phyloP scores from a whole-genome alignment of 2,888 invertebrate genomes.

The Nymphalis c-album region DNA sequence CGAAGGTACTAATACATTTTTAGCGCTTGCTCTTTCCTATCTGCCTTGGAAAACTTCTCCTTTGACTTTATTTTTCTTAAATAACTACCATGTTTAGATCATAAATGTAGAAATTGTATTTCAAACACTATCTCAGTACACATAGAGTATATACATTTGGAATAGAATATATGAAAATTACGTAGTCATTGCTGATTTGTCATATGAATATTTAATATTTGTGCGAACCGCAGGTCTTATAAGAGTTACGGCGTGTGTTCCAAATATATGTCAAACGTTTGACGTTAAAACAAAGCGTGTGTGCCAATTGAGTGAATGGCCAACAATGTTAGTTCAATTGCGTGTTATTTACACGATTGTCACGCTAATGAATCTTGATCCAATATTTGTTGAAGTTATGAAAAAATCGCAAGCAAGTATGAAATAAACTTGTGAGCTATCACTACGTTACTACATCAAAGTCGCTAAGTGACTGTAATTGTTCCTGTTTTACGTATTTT shows the following conservation, averaged over 20 bases:
- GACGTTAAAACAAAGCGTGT: conserved; percentile 11
- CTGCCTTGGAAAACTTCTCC: not conserved
- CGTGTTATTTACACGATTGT: conserved; percentile 7
- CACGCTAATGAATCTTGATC: conserved; percentile 24
- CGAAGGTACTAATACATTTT: conserved; percentile 60
- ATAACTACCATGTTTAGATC: too few relatives aligned
- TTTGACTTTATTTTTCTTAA: too few relatives aligned
- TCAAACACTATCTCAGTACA: too few relatives aligned
- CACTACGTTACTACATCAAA: not conserved
- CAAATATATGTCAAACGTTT: conserved; percentile 1
- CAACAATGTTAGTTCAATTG: conserved; percentile 23
- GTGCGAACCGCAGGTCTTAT: conserved; percentile 4
- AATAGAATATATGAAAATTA: not conserved
- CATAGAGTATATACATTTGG: too few relatives aligned
- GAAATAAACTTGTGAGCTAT: not conserved
- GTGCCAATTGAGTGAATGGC: conserved; percentile 28
- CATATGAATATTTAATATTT: conserved; percentile 16
- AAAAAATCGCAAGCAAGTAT: conserved; percentile 21
- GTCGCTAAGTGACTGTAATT: not conserved
- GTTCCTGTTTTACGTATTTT: not conserved
- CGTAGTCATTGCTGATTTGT: conserved; percentile 14
- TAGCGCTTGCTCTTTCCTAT: not conserved
- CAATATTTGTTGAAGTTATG: conserved; percentile 20
- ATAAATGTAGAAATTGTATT: too few relatives aligned
- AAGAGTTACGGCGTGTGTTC: conserved; percentile 3